Conservation (phyloP, 2,113 vertebrate species). For the Grallaria varia region DNA sequence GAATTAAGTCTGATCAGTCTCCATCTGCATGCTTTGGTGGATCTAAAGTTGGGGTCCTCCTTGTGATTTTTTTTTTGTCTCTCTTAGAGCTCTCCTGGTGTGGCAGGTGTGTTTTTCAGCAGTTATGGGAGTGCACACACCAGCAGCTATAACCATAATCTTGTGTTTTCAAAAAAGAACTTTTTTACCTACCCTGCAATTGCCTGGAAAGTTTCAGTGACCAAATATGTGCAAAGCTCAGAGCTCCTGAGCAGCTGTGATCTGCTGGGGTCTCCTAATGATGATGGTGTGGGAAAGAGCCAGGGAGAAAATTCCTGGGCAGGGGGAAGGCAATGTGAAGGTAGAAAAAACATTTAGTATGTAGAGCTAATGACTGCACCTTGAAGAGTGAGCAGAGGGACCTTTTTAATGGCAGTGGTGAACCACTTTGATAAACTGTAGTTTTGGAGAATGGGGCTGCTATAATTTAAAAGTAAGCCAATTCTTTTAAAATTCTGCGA, state of each 20-base stretch:
- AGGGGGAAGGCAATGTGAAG: fast-evolving
- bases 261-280: not conserved
- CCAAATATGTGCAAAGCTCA: not conserved
- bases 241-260: not conserved
- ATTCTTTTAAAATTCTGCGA: not conserved
- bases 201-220: not conserved
- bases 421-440: not conserved
- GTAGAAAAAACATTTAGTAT: not conserved
- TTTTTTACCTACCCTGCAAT: not conserved
- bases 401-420: not conserved
- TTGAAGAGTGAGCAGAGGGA: not conserved
- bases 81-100: not conserved
- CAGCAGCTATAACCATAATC: not conserved
- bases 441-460: not conserved
- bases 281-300: not conserved
- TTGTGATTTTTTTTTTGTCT: not conserved
- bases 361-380: not conserved
- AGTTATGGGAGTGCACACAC: not conserved
- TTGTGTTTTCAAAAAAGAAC: not conserved
- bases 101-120: not conserved
- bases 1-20: not conserved
- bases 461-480: not conserved
- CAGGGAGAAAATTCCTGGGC: not conserved
- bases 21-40: not conserved
- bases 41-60: not conserved